Conservation (phyloP, 2,113 vertebrate species). For the Dascyllus trimaculatus region DNA sequence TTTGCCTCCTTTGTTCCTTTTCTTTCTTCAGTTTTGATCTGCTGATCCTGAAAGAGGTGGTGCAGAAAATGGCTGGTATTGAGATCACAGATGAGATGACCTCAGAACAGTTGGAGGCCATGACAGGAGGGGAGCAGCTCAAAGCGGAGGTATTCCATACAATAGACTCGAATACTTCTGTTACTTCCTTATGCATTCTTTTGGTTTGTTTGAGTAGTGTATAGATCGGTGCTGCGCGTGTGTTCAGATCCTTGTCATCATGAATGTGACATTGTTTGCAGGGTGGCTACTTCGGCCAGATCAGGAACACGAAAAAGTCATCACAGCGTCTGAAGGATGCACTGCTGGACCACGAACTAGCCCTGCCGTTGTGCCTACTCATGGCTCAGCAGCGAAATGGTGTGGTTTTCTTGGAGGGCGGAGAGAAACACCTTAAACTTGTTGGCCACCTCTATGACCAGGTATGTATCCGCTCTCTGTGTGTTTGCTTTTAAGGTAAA, state of each 20-base stretch:
- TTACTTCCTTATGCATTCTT: background rate
- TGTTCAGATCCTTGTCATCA: background rate
- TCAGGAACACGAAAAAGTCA: constrained; percentile 98
- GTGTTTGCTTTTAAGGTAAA: background rate
- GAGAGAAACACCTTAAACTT: constrained; percentile 97
- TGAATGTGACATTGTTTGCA: constrained; percentile 65
- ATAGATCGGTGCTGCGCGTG: background rate
- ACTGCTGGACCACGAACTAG: constrained; percentile 94
- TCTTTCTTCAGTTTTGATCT: constrained; percentile 92
- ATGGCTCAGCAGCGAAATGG: constrained; percentile 94
- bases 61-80: constrained; percentile 99
- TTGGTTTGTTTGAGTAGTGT: background rate
- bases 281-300: constrained; percentile 99
- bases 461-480: constrained; percentile 73
- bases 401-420: constrained; percentile 97
- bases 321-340: constrained; percentile 97
- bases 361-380: constrained; percentile 94
- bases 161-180: background rate
- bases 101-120: constrained; percentile 96
- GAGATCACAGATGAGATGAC: constrained; percentile 99
- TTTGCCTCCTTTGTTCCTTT: constrained; percentile 4
- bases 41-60: constrained; percentile 98
- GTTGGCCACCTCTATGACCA: constrained; percentile 99
- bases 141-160: constrained; percentile 92
- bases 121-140: constrained; percentile 98